Base-by-base conservation (phyloP, 2,113 vertebrate species). In the Uria lomvia region DNA sequence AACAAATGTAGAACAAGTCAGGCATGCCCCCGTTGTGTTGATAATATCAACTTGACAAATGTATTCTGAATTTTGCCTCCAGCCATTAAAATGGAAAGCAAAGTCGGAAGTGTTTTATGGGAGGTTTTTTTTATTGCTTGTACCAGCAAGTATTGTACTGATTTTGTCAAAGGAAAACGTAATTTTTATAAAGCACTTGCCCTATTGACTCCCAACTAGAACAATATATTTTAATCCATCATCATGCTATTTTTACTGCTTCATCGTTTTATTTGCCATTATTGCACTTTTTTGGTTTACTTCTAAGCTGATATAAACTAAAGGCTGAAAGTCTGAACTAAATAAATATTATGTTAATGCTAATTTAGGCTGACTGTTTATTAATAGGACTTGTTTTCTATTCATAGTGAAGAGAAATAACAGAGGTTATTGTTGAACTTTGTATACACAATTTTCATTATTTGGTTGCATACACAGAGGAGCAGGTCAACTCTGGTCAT, bases 21-120 rank as follows among this genome's bases (percentile, higher is more conserved):
- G 90, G 79, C 71, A 76, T 91, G 81, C 66, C 93, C 93, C 88
- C 90, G 96, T 96, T 96, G 63, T 93, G 62, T 88, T 93, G 93
- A 97, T 95, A 94, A 77, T 90, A 95, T 95, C 82, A 76, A 52
- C 78, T 94, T 97, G 95, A 95, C 90, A 96, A 96, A 94, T 97
- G 66, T 81, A 91, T 96, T 95, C 92, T 94, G 95, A 96, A 95
- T 92, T 95, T 96, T 96, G 76, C 96, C 93, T 89, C 30, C 40
- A 55, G 94, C 94, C 83, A 75, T 97, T 97, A 97, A 95, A 97
- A 94, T 93, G 65, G 85, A 91, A 97, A 95, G 73, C 30, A 2
- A 96, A 93, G 86, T 81, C 16, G 36, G 85, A 97, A 97, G 84
- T 94, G 88, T 77, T 96, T 92, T 93, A 47, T 90, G 82, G 90